Percentiles rank a stretch among this genome's conserved stretches.
phyloP scores from a whole-genome alignment of 1,140 invertebrate species.

The Subanguina moxae region DNA sequence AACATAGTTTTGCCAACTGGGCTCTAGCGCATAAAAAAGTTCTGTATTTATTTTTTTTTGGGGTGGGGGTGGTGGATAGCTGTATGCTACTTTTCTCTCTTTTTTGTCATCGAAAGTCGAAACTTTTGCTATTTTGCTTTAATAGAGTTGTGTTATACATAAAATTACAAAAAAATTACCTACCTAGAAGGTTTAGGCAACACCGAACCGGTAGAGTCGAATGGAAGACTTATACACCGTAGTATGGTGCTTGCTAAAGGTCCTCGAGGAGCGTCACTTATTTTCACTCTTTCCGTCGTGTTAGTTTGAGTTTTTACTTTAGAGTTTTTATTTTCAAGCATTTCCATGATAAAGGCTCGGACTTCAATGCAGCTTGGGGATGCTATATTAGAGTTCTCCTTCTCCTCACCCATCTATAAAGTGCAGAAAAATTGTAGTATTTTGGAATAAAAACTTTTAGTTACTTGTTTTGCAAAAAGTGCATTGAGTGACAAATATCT shows the following conservation, averaged over 20 bases:
- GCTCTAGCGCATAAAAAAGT: too few relatives aligned
- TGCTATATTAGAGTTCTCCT: not conserved
- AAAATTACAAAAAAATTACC: not conserved
- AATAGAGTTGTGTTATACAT: not conserved
- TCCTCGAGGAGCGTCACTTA: slow-evolving; percentile 4
- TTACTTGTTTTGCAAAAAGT: slow-evolving; percentile 8
- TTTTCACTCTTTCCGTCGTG: not conserved
- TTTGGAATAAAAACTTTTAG: not conserved
- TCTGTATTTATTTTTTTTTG: not conserved
- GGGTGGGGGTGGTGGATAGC: not conserved
- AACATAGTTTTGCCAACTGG: too few relatives aligned
- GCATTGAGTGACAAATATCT: not conserved
- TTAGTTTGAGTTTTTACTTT: not conserved
- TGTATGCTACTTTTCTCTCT: not conserved
- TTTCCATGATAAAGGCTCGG: not conserved
- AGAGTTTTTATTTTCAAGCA: not conserved
- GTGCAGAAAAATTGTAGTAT: not conserved
- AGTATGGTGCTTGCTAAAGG: not conserved
- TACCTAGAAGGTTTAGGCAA: slow-evolving; percentile 1
- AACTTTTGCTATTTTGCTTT: not conserved
- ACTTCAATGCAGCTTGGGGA: not conserved
- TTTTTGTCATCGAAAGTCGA: not conserved
- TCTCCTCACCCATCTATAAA: not conserved
- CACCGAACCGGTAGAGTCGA: not conserved
- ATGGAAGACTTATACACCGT: not conserved